phyloP scores from a whole-genome alignment of 2,113 vertebrate genomes.

The Ailuropoda melanoleuca region DNA sequence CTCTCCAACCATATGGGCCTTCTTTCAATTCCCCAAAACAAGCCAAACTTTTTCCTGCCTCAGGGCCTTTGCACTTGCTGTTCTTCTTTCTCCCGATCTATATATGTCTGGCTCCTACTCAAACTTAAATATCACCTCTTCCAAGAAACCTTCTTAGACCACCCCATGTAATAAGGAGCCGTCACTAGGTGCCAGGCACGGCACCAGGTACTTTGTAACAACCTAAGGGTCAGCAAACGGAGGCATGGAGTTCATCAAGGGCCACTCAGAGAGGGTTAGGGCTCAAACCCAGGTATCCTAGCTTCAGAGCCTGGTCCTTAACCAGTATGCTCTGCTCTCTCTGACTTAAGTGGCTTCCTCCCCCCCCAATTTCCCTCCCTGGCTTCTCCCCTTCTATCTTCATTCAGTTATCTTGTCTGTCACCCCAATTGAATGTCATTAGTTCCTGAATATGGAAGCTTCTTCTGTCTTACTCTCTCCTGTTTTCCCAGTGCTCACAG shows the following conservation, averaged over 20 bases:
- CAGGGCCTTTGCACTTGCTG: not conserved
- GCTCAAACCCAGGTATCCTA: not conserved
- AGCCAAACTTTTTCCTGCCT: not conserved
- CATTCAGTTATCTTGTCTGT: not conserved
- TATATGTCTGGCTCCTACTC: not conserved
- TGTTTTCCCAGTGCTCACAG: not conserved
- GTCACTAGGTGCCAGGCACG: not conserved
- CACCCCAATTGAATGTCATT: not conserved
- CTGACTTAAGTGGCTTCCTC: not conserved
- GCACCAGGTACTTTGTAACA: not conserved
- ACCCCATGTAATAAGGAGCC: not conserved
- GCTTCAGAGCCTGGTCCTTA: not conserved
- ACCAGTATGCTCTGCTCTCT: not conserved
- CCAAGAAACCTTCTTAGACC: not conserved
- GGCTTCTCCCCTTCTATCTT: not conserved
- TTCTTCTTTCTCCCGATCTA: not conserved
- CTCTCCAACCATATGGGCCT: not conserved
- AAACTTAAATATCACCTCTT: not conserved
- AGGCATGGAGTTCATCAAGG: not conserved
- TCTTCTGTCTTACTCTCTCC: not conserved
- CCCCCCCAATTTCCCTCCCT: not conserved
- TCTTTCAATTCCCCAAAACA: not conserved
- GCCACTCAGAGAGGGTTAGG: not conserved
- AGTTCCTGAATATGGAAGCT: not conserved
- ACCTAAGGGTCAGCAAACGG: not conserved